Conservation (phyloP, 2,113 vertebrate species). For the Azemiops feae region DNA sequence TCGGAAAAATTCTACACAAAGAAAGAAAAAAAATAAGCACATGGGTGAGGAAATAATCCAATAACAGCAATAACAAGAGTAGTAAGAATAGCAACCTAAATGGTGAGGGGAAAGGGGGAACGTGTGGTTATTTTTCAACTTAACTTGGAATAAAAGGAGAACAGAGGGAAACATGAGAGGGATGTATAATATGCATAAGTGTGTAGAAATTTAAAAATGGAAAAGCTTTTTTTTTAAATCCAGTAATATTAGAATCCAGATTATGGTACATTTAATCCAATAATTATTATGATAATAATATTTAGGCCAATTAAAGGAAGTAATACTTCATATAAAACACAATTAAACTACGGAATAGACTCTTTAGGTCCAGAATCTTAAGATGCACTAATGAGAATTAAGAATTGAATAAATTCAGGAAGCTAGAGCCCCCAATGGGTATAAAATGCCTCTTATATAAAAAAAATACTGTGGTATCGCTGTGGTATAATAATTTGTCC, state of each 20-base stretch:
- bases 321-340: not conserved
- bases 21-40: slow-evolving; percentile 46
- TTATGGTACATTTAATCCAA: not conserved
- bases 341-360: not conserved
- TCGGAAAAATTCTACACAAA: slow-evolving; percentile 88
- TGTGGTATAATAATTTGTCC: not conserved
- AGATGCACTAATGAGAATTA: not conserved
- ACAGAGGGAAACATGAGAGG: not conserved
- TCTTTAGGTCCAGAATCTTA: not conserved
- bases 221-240: not conserved
- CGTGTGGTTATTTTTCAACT: not conserved
- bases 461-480: not conserved
- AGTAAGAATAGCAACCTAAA: not conserved
- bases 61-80: too few relatives aligned
- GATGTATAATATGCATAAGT: not conserved
- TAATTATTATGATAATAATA: not conserved
- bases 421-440: not conserved
- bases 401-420: not conserved
- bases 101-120: not conserved
- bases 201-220: not conserved
- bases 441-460: not conserved
- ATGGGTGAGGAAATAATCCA: not conserved
- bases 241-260: not conserved
- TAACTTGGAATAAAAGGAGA: not conserved
- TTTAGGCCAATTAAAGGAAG: not conserved